These are phyloP conservation scores for Oryzias sinensis DNA, from an alignment of 2,797 vertebrate species.

Conservation along the genomic window DNA sequence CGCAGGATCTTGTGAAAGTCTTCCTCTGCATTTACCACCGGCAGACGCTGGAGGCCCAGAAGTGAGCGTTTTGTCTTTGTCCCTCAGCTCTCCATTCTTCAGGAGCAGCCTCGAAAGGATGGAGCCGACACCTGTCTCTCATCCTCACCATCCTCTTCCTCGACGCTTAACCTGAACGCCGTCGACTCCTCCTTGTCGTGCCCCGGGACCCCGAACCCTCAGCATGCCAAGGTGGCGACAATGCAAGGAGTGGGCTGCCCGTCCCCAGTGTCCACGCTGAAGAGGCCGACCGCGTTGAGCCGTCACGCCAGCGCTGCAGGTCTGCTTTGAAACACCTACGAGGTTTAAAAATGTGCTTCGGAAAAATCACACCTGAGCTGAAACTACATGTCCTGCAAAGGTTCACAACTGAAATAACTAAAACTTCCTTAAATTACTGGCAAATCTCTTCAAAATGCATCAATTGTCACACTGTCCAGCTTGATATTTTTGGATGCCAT, in stretches of 20 bases:
- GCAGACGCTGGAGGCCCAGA: slow-evolving; percentile 13
- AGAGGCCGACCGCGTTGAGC: slow-evolving; percentile 89
- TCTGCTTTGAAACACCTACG: slow-evolving; percentile 3
- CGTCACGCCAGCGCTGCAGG: slow-evolving; percentile 89
- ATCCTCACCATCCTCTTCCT: slow-evolving; percentile 34
- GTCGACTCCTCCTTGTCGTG: slow-evolving; percentile 56
- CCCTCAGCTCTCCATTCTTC: slow-evolving; percentile 76
- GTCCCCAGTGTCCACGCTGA: slow-evolving; percentile 81
- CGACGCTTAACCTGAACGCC: slow-evolving; percentile 37
- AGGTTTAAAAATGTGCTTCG: not conserved
- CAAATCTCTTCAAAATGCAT: too few relatives aligned
- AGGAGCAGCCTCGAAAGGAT: slow-evolving; percentile 88
- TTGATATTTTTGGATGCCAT: fast-evolving
- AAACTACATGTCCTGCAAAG: not conserved
- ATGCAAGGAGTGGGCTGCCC: slow-evolving; percentile 62
- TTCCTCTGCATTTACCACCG: slow-evolving; percentile 70
- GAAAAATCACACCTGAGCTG: not conserved
- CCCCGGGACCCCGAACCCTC: slow-evolving; percentile 56
- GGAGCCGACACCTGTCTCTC: slow-evolving; percentile 63
- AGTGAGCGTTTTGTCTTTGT: not conserved
- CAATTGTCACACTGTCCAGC: not conserved
- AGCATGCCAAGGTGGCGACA: slow-evolving; percentile 67
- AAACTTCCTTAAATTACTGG: not conserved
- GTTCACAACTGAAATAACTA: too few relatives aligned
- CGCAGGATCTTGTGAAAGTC: slow-evolving; percentile 76